Percentiles rank a stretch among this genome's conserved stretches.
These are phyloP conservation scores for Brachionus asplanchnoidis DNA, from an alignment of 1,140 invertebrate species.

Conservation along the genomic window DNA sequence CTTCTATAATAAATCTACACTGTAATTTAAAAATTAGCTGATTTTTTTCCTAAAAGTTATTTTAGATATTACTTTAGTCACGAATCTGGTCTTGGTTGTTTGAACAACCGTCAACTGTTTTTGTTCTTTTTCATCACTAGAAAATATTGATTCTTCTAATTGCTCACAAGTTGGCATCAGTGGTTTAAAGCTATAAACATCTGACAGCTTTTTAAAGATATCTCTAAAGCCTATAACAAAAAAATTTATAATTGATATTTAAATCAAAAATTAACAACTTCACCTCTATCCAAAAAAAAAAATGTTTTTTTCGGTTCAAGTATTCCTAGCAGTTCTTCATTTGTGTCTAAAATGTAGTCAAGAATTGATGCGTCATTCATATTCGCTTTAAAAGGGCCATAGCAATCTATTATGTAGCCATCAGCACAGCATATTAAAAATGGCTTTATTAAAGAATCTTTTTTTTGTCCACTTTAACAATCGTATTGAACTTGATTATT, in stretches of 20 bases:
- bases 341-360: background rate
- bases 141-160: background rate
- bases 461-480: background rate
- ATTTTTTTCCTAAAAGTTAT: background rate
- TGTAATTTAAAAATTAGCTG: background rate
- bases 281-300: background rate
- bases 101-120: background rate
- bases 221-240: background rate
- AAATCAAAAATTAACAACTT: background rate
- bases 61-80: background rate
- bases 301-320: background rate
- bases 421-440: slow-evolving; percentile 4
- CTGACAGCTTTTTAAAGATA: background rate
- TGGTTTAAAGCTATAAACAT: background rate
- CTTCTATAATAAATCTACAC: slow-evolving; percentile 20
- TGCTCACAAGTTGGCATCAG: background rate
- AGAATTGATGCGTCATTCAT: slow-evolving; percentile 1
- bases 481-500: slow-evolving; percentile 28
- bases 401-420: background rate
- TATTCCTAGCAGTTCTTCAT: background rate
- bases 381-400: slow-evolving; percentile 20
- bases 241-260: background rate
- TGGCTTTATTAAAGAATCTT: background rate
- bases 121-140: background rate
- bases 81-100: background rate